These are phyloP conservation scores for Trinectes maculatus DNA, from an alignment of 2,113 vertebrate genomes.

Conservation along the genomic window DNA sequence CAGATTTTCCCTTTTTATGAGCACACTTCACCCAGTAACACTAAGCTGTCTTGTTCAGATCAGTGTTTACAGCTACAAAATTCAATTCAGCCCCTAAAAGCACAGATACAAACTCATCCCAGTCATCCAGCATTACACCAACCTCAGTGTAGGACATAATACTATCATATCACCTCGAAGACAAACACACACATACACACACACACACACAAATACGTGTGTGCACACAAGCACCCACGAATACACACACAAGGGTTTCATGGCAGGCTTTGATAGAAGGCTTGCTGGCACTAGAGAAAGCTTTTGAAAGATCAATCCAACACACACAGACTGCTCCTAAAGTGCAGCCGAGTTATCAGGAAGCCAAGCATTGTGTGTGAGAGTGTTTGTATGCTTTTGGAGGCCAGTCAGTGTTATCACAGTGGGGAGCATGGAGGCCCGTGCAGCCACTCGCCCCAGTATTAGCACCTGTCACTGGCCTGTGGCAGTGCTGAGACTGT, in stretches of 20 bases:
- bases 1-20: constrained; percentile 5
- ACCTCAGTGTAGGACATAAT: constrained; percentile 24
- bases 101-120: constrained; percentile 13
- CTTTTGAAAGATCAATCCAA: constrained; percentile 57
- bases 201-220: constrained; percentile 12
- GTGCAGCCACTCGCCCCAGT: constrained; percentile 69
- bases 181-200: constrained; percentile 14
- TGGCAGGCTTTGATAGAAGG: constrained; percentile 42
- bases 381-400: constrained; percentile 49
- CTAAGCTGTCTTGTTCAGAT: constrained; percentile 44
- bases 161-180: constrained; percentile 46
- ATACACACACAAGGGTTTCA: constrained; percentile 20
- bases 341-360: constrained; percentile 65
- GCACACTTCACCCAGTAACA: constrained; percentile 31
- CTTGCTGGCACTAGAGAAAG: constrained; percentile 48
- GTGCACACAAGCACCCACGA: constrained; percentile 9
- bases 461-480: constrained; percentile 76
- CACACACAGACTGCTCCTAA: constrained; percentile 44
- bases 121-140: constrained; percentile 45
- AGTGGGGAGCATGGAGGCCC: constrained; percentile 62
- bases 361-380: constrained; percentile 37
- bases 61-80: constrained; percentile 30
- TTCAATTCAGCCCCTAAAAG: constrained; percentile 41
- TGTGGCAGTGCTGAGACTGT: constrained; percentile 55
- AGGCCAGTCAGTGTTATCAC: constrained; percentile 65